Evolutionary conservation across 1,140 invertebrate species (phyloP).

Genomic region (Diabrotica virgifera): DNA sequence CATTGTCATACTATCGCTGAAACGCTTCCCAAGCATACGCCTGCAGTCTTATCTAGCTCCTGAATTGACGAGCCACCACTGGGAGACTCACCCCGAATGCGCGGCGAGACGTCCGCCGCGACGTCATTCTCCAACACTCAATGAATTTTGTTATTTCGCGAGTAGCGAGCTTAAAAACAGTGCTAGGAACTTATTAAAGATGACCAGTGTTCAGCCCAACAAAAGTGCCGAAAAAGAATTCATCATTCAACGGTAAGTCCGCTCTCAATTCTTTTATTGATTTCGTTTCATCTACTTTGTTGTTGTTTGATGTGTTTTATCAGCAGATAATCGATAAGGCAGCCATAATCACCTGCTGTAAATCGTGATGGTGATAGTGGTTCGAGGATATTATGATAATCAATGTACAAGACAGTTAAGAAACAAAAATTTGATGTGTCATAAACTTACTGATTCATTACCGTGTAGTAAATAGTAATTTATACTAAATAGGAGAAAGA

Average conservation of each 20-base stretch:
- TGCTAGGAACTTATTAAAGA: neutral
- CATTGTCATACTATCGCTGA: too few relatives aligned
- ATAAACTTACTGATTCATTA: too few relatives aligned
- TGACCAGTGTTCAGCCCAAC: neutral
- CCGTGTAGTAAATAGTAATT: too few relatives aligned
- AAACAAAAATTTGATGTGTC: too few relatives aligned
- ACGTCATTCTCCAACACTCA: neutral
- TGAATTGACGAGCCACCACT: neutral
- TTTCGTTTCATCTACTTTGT: neutral
- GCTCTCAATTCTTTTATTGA: neutral
- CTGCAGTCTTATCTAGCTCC: neutral
- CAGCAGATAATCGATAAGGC: neutral
- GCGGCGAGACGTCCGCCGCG: neutral
- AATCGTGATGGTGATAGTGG: neutral
- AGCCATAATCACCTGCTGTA: constrained; percentile 1
- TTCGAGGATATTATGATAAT: too few relatives aligned
- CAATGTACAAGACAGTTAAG: too few relatives aligned
- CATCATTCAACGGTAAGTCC: neutral
- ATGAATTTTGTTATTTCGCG: neutral
- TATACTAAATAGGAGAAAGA: too few relatives aligned
- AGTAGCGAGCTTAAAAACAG: neutral
- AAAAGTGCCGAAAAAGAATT: neutral
- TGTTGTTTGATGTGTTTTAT: neutral
- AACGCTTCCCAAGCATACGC: too few relatives aligned
- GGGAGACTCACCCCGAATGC: neutral